These are phyloP conservation scores for Capreolus pygargus DNA, from an alignment of 2,113 vertebrate species.

Conservation along the genomic window DNA sequence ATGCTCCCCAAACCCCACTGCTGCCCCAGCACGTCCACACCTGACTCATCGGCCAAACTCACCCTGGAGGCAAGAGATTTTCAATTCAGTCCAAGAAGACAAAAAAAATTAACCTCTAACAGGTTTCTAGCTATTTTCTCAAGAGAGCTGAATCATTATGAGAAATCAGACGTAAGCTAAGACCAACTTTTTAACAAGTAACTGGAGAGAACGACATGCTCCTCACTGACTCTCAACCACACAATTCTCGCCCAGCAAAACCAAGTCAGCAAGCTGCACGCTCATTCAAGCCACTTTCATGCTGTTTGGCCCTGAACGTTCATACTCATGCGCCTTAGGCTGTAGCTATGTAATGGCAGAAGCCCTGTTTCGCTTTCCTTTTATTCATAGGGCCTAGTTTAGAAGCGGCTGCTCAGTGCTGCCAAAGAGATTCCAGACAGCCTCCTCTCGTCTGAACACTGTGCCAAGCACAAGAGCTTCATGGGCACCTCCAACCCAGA, in stretches of 20 bases:
- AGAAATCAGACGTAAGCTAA: slow-evolving; percentile 10
- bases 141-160: background rate
- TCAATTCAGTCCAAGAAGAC: background rate
- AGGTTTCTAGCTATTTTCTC: background rate
- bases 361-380: background rate
- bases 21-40: background rate
- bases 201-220: background rate
- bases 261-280: background rate
- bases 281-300: background rate
- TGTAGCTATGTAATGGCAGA: background rate
- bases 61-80: background rate
- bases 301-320: background rate
- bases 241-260: background rate
- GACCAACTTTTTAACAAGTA: background rate
- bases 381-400: background rate
- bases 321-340: background rate
- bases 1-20: background rate
- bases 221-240: background rate
- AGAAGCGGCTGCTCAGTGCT: background rate
- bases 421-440: background rate
- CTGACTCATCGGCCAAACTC: background rate
- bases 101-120: background rate
- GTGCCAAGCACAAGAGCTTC: background rate
- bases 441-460: background rate
- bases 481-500: background rate